These are phyloP conservation scores for Piprites chloris DNA, from an alignment of 2,113 vertebrate species.

Conservation along the genomic window DNA sequence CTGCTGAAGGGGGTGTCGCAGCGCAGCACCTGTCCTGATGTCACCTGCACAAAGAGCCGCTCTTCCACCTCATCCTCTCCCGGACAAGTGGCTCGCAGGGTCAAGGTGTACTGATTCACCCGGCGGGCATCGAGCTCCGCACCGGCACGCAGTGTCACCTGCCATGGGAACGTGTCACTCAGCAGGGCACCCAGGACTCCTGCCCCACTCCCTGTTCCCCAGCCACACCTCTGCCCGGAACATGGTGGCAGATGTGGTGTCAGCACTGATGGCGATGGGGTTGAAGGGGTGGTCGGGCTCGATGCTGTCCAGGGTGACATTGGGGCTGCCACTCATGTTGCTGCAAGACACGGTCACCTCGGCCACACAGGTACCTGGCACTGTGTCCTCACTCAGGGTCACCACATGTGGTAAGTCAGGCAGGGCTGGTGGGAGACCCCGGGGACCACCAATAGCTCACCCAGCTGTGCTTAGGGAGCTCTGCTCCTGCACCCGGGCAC, in stretches of 20 bases:
- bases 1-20: slow-evolving; percentile 55
- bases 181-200: accelerated
- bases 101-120: slow-evolving; percentile 64
- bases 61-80: background rate
- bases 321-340: background rate
- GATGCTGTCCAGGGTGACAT: background rate
- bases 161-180: accelerated
- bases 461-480: background rate
- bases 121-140: slow-evolving; percentile 43
- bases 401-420: slow-evolving; percentile 32
- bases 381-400: slow-evolving; percentile 38
- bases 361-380: background rate
- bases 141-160: slow-evolving; percentile 69
- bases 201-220: accelerated
- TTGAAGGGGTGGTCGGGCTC: slow-evolving; percentile 3
- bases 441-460: accelerated
- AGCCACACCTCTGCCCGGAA: background rate
- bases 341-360: slow-evolving; percentile 59
- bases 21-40: background rate
- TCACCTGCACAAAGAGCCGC: slow-evolving; percentile 55
- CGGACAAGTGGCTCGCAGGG: slow-evolving; percentile 27
- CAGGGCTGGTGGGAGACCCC: background rate
- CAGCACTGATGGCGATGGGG: background rate
- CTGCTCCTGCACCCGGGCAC: background rate
- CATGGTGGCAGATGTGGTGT: accelerated